Percentiles rank a stretch among this genome's conserved stretches.
These are phyloP conservation scores for Heliconius ismenius DNA, from an alignment of 2,888 invertebrate species.

Conservation along the genomic window DNA sequence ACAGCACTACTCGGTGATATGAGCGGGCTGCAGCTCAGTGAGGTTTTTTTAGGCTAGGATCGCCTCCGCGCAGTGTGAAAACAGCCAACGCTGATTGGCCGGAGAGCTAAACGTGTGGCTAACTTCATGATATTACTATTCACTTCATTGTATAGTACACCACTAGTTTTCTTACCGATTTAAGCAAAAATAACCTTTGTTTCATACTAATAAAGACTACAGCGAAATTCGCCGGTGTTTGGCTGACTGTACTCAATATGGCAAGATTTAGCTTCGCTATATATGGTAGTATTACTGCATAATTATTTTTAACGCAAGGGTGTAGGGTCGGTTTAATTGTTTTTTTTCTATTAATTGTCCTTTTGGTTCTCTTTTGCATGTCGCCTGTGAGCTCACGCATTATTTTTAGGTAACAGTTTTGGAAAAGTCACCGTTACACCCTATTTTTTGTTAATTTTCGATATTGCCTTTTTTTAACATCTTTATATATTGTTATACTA, in stretches of 20 bases:
- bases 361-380: conserved; percentile 63
- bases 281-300: conserved; percentile 54
- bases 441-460: conserved; percentile 23
- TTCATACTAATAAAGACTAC: conserved; percentile 19
- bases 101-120: conserved; percentile 50
- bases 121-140: conserved; percentile 58
- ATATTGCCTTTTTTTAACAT: not conserved
- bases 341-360: conserved; percentile 31
- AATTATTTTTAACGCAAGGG: conserved; percentile 44
- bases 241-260: conserved; percentile 49
- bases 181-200: conserved; percentile 30
- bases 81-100: conserved; percentile 64
- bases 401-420: conserved; percentile 52
- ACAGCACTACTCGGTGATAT: conserved; percentile 74
- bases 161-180: not conserved
- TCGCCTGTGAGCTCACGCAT: conserved; percentile 52
- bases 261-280: conserved; percentile 60
- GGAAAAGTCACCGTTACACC: conserved; percentile 40
- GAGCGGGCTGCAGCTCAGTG: conserved; percentile 62
- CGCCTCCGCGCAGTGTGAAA: conserved; percentile 73
- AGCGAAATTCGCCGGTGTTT: conserved; percentile 26
- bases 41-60: conserved; percentile 74
- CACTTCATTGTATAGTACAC: conserved; percentile 41
- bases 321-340: conserved; percentile 36
- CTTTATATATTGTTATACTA: not conserved